Conservation (phyloP, 2,113 vertebrate species). For the Sturnus vulgaris region DNA sequence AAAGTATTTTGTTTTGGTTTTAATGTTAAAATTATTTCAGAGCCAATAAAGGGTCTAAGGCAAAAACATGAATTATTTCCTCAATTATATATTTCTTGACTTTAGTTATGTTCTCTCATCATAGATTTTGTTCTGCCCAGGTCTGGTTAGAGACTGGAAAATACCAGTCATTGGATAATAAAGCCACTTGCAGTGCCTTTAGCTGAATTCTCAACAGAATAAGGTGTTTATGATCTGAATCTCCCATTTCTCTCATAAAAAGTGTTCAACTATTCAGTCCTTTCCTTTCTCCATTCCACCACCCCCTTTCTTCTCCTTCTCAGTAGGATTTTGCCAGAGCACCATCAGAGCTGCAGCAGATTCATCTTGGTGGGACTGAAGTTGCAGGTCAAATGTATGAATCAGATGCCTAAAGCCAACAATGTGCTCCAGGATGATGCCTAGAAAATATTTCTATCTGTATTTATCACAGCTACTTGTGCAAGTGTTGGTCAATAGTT, state of each 20-base stretch:
- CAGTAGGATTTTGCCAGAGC: neutral
- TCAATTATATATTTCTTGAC: fast-evolving
- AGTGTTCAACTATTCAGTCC: neutral
- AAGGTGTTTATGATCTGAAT: neutral
- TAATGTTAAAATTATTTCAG: neutral
- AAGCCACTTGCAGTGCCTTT: neutral
- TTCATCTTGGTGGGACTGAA: neutral
- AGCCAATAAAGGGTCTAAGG: neutral
- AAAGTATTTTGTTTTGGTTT: neutral
- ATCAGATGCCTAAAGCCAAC: neutral
- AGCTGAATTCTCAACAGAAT: neutral
- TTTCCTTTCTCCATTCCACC: neutral
- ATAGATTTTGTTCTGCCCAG: neutral
- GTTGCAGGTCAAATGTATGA: neutral
- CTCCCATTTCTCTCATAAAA: neutral
- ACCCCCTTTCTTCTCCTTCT: neutral
- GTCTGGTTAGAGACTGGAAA: neutral
- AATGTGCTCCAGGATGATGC: neutral
- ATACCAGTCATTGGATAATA: neutral
- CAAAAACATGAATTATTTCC: neutral
- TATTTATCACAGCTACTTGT: neutral
- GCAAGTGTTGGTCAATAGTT: neutral
- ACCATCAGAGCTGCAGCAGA: neutral
- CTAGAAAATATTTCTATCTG: neutral
- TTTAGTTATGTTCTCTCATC: neutral